phyloP scores from a whole-genome alignment of 2,113 vertebrate genomes.

The Pseudorectes ferrugineus region DNA sequence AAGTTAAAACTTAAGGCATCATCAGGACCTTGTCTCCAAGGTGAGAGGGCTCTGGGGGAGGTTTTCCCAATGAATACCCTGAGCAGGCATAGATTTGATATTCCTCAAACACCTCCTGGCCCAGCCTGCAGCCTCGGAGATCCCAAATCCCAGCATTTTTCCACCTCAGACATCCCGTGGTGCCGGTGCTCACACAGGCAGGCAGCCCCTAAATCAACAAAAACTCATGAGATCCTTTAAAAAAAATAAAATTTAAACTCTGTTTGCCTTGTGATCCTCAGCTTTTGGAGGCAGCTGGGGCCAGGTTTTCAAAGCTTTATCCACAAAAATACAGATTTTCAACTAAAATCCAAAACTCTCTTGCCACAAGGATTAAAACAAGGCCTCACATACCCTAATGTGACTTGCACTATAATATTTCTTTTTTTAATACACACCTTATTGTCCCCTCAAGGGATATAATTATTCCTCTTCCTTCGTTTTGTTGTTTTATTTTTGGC shows the following conservation, averaged over 20 bases:
- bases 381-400: not conserved
- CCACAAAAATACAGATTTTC: not conserved
- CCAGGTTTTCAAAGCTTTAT: not conserved
- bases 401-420: not conserved
- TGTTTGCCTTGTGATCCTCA: not conserved
- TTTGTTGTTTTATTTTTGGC: not conserved
- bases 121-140: not conserved
- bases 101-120: not conserved
- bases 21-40: fast-evolving
- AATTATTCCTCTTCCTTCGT: not conserved
- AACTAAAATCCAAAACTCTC: not conserved
- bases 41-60: not conserved
- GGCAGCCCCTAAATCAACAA: not conserved
- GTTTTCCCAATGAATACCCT: not conserved
- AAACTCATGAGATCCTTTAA: not conserved
- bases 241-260: not conserved
- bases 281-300: not conserved
- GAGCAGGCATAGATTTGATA: not conserved
- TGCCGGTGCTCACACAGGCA: not conserved
- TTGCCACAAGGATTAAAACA: not conserved
- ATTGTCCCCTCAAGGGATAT: not conserved
- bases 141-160: not conserved
- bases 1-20: too few relatives aligned
- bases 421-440: not conserved
- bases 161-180: not conserved